Conservation (phyloP, 1,140 invertebrate species). For the Thaumetopoea pityocampa region DNA sequence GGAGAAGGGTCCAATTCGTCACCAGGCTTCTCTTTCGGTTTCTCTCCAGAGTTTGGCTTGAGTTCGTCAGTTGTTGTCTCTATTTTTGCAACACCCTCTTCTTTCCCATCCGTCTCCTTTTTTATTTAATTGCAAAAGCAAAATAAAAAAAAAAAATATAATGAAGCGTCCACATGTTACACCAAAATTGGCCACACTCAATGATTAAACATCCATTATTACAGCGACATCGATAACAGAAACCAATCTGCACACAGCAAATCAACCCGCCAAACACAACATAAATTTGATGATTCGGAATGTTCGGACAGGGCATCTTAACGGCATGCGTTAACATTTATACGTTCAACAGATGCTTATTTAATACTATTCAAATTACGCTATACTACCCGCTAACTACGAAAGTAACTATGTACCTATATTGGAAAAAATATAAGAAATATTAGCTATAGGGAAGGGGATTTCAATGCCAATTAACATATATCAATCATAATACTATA, state of each 20-base stretch:
- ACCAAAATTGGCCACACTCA: conserved; percentile 23
- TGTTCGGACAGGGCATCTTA: background rate
- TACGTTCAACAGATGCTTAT: too few relatives aligned
- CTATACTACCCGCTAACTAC: too few relatives aligned
- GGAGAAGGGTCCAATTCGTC: conserved; percentile 30
- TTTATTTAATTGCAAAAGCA: conserved; percentile 59
- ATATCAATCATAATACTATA: too few relatives aligned
- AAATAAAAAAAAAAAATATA: conserved; percentile 61
- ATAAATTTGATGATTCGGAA: conserved; percentile 8
- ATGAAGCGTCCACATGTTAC: conserved; percentile 48
- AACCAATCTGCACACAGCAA: conserved; percentile 43
- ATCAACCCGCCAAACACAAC: conserved; percentile 41
- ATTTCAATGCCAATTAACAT: too few relatives aligned
- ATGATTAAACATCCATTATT: conserved; percentile 21
- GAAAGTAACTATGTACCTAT: too few relatives aligned
- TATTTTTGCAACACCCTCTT: conserved; percentile 60
- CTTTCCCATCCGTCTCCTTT: conserved; percentile 47
- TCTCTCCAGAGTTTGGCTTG: conserved; percentile 49
- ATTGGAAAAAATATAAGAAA: conserved; percentile 5
- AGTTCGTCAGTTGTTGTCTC: conserved; percentile 64
- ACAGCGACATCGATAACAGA: conserved; percentile 41
- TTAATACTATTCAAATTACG: too few relatives aligned
- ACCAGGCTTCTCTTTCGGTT: conserved; percentile 21
- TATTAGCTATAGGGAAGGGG: conserved; percentile 5
- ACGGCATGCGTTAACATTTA: conserved; percentile 6